Conservation (phyloP, 2,113 vertebrate genomes). For the Lophura nycthemera region DNA sequence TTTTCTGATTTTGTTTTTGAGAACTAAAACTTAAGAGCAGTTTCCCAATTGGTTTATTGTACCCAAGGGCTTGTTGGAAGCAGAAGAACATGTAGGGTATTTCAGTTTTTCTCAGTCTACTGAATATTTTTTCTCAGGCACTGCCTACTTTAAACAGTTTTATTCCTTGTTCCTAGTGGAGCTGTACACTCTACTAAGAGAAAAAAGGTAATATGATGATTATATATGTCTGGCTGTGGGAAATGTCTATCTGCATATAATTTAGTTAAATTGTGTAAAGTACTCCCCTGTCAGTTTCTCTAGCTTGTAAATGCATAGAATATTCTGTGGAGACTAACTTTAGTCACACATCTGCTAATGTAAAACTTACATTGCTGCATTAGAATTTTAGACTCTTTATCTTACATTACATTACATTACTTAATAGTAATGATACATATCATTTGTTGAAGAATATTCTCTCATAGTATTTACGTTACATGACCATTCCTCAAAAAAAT, state of each 20-base stretch:
- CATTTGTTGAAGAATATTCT: background rate
- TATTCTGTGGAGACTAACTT: background rate
- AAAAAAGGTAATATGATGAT: background rate
- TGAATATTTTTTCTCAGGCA: background rate
- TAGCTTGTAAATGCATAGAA: background rate
- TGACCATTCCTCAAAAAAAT: background rate
- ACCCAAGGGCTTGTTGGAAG: background rate
- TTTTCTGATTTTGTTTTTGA: background rate
- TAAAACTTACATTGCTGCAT: background rate
- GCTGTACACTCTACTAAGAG: background rate
- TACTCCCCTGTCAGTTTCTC: background rate
- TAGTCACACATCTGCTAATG: background rate
- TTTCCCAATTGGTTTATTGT: background rate
- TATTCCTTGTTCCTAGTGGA: background rate
- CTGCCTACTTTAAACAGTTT: background rate
- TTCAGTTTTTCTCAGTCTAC: background rate
- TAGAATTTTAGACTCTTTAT: background rate
- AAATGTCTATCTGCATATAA: background rate
- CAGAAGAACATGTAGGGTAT: background rate
- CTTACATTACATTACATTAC: background rate
- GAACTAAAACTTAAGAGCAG: background rate
- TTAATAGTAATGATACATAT: background rate
- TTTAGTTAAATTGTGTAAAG: background rate
- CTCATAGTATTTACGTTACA: background rate
- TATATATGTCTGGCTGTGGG: background rate